Evolutionary conservation across 2,113 vertebrate species (phyloP), one percentile per base, ranked within the genome.

Genomic region (Uria aalge): DNA sequence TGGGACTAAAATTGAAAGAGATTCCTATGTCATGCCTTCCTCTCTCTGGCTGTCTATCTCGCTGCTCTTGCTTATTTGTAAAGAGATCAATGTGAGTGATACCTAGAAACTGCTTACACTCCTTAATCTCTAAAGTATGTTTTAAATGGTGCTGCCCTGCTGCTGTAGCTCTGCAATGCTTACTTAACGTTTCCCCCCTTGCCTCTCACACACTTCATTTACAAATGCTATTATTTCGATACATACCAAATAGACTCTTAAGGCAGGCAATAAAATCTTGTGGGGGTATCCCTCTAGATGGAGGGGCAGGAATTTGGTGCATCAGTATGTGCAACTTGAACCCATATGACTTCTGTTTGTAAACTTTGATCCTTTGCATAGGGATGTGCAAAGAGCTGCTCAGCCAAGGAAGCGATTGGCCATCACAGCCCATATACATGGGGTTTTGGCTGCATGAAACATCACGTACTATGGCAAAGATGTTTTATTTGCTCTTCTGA

Each of bases 351-450:
- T 76, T 80, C 73, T 77, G 59, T 55, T 62, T 71, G 12, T 74
- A 60, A 71, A 38, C n/a, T 94, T 55, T 67, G 56, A 84, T 83
- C 16, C 12, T 71, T 27, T 0, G 0, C 30, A 6, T 1, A 36
- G 50, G 38, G 9, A 27, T 30, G 27, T 45, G 40, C 48, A 40
- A 74, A 69, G 36, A n/a, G 36, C 50, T 56, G 64, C 89, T 85
- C 45, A 50, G 48, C 63, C 48, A 36, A 84, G 74, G 55, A 77
- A 29, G 15, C 0, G 2, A 38, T 40, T 2, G 3, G 45, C 12
- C 1, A 1, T 67, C 43, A 12, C 21, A 20, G 15, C 36, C 56
- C 2, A 0, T 22, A 10, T 11, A 6, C 17, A 3, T 0, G 0
- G 12, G 11, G 12, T 67, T 79, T 53, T 13, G 11, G 8, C 38